phyloP scores from a whole-genome alignment of 2,888 invertebrate species.

The Acrocyrtus sp. region DNA sequence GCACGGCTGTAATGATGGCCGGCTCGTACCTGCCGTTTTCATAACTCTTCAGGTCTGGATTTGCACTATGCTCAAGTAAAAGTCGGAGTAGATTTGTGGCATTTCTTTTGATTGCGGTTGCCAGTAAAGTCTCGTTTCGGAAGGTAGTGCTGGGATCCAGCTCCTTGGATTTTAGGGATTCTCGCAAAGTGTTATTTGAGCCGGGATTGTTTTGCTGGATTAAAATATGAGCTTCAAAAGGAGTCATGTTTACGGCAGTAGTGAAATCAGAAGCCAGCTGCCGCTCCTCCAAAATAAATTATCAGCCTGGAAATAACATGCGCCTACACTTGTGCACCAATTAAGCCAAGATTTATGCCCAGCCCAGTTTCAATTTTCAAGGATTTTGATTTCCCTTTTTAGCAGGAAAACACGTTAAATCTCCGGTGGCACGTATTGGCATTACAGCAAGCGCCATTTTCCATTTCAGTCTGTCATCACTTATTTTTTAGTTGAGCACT shows the following conservation, averaged over 20 bases:
- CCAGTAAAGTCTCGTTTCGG: constrained; percentile 54
- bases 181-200: constrained; percentile 8
- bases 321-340: no score
- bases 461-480: no score
- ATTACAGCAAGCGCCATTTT: no score
- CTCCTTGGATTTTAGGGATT: constrained; percentile 19
- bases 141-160: constrained; percentile 55
- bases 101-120: constrained; percentile 54
- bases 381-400: no score
- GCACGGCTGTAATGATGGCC: constrained; percentile 59
- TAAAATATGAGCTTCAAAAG: constrained; percentile 56
- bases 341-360: no score
- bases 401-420: no score
- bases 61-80: constrained; percentile 54
- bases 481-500: no score
- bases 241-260: constrained; percentile 8
- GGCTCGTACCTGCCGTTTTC: constrained; percentile 60
- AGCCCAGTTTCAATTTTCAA: no score
- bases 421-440: no score
- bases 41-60: constrained; percentile 59
- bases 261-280: not conserved
- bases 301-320: no score
- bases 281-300: no score
- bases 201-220: constrained; percentile 50
- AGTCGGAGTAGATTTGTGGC: constrained; percentile 42